phyloP scores from a whole-genome alignment of 2,113 vertebrate species.

The Sinocyclocheilus anophthalmus region DNA sequence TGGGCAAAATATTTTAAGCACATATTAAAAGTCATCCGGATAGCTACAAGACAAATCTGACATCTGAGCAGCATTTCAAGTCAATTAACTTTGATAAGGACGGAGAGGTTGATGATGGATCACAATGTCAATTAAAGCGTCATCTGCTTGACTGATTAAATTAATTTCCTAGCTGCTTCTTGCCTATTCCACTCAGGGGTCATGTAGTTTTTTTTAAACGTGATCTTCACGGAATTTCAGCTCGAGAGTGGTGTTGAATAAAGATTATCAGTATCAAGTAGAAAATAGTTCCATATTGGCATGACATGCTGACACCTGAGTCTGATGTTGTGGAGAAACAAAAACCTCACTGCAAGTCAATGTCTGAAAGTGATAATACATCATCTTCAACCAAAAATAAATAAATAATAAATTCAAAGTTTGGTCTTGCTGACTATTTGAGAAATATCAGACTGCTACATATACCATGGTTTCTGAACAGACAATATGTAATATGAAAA shows the following conservation, averaged over 20 bases:
- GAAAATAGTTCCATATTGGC: background rate
- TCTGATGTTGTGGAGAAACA: background rate
- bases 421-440: background rate
- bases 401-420: background rate
- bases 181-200: conserved; percentile 12
- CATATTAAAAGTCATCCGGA: background rate
- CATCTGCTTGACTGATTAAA: conserved; percentile 35
- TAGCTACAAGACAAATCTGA: conserved; percentile 33
- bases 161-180: conserved; percentile 9
- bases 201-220: background rate
- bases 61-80: conserved; percentile 32
- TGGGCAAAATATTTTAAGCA: background rate
- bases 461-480: background rate
- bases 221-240: background rate
- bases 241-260: background rate
- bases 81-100: conserved; percentile 35
- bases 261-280: background rate
- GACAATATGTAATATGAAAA: no score
- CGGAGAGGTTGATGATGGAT: conserved; percentile 37
- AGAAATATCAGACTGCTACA: background rate
- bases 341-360: background rate
- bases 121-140: conserved; percentile 36
- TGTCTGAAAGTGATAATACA: background rate
- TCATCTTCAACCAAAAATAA: background rate
- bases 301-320: background rate